Conservation (phyloP, 2,113 vertebrate genomes). For the Nipponia nippon region DNA sequence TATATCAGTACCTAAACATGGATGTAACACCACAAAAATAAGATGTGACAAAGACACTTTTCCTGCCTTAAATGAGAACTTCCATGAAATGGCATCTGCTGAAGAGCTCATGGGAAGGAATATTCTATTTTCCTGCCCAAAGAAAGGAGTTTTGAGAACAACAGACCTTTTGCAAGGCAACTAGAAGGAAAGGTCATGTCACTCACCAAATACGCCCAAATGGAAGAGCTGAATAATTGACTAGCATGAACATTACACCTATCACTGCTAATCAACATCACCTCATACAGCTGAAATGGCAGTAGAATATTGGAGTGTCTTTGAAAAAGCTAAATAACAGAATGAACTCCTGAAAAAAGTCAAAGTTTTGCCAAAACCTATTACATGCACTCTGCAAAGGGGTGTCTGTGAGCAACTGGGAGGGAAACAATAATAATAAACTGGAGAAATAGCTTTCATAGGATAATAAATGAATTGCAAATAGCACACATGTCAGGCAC, state of each 20-base stretch:
- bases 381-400: background rate
- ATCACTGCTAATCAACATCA: conserved; percentile 20
- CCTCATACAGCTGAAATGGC: background rate
- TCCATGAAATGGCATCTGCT: background rate
- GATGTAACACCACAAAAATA: background rate
- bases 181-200: background rate
- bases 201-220: background rate
- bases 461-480: conserved; percentile 34
- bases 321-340: background rate
- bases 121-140: background rate
- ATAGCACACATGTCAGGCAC: background rate
- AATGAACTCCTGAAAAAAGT: background rate
- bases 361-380: background rate
- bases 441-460: background rate
- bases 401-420: conserved; percentile 7
- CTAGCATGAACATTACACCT: background rate
- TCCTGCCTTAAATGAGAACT: background rate
- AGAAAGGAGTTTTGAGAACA: background rate
- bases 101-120: background rate
- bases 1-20: background rate
- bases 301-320: background rate
- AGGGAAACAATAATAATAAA: conserved; percentile 27
- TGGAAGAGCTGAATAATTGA: background rate
- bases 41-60: background rate
- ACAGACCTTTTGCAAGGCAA: background rate